Evolutionary conservation across 2,113 vertebrate species (phyloP).

Genomic region (Enhydra lutris): DNA sequence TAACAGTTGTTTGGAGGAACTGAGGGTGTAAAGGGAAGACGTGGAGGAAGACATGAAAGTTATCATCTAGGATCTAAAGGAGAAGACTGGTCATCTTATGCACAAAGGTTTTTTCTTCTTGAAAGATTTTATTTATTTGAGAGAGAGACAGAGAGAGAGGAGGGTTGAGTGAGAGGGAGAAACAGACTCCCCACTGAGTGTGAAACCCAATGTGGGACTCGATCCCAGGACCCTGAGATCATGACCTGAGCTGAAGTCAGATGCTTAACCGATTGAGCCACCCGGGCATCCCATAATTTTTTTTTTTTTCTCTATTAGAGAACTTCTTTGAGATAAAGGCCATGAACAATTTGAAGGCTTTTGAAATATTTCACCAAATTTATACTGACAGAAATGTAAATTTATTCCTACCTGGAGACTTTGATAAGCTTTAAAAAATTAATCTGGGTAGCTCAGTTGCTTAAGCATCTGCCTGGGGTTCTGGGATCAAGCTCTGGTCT

Average conservation of each 20-base stretch:
- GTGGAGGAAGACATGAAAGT: not conserved
- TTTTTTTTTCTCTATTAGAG: not conserved
- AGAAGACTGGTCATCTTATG: not conserved
- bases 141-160: too few species aligned
- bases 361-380: conserved; percentile 19
- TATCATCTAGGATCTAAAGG: not conserved
- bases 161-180: too few species aligned
- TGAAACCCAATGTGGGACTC: too few species aligned
- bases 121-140: too few species aligned
- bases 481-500: too few species aligned
- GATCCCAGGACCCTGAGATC: too few species aligned
- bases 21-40: not conserved
- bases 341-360: not conserved
- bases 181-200: too few species aligned
- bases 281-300: not conserved
- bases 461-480: too few species aligned
- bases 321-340: not conserved
- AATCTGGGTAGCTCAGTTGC: not conserved
- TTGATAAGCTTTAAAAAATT: conserved; percentile 12
- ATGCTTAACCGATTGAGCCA: not conserved
- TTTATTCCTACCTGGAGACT: not conserved
- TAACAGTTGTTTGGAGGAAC: not conserved
- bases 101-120: not conserved
- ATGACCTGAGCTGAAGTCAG: not conserved
- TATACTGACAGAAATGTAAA: not conserved